Base-by-base conservation (phyloP, 2,113 vertebrate species). In the Bufo bufo region DNA sequence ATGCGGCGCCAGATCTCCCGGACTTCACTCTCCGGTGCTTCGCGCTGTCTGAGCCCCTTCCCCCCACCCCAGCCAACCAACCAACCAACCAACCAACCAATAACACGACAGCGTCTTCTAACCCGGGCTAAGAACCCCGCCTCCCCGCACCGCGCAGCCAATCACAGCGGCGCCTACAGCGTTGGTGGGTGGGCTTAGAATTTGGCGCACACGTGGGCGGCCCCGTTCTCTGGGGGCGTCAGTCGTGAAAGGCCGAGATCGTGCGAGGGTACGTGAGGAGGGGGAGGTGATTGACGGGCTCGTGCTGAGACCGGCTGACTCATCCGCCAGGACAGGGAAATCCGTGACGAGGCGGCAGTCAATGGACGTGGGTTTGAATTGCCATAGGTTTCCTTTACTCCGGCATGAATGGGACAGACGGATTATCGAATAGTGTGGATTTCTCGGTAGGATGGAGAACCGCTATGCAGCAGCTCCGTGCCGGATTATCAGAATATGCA, bases 41-140 rank as follows among this genome's bases (percentile, higher is more conserved):
- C 71, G 71, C 71, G 71, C 71, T 9, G 71, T 74, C 71, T 74
- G 71, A 2, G 2, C 5, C 43, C 71, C 71, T 43, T 74, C 71
- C 71, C 14, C 71, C n/a, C 3, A 0, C 4, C 23, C n/a, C n/a
- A n/a, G n/a, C n/a, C n/a, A n/a, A n/a, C n/a, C n/a, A n/a, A n/a
- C n/a, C n/a, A n/a, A n/a, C n/a, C n/a, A n/a, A n/a, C n/a, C 3
- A 19, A 47, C 13, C 80, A 91, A 90, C 93, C 93, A 91, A 91
- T 92, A 90, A 75, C 72, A 90, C 88, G 54, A 90, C 45, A 47
- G 43, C 43, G 92, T 94, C 93, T 92, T 91, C 92, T 91, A 90
- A 89, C 86, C 77, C 90, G 87, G 86, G 83, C 90, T 77, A 0
- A 90, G 87, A 87, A 89, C 88, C 90, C 88, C 90, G 90, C 89